Base-by-base conservation (phyloP, 2,888 invertebrate species). In the Acleris holmiana region DNA sequence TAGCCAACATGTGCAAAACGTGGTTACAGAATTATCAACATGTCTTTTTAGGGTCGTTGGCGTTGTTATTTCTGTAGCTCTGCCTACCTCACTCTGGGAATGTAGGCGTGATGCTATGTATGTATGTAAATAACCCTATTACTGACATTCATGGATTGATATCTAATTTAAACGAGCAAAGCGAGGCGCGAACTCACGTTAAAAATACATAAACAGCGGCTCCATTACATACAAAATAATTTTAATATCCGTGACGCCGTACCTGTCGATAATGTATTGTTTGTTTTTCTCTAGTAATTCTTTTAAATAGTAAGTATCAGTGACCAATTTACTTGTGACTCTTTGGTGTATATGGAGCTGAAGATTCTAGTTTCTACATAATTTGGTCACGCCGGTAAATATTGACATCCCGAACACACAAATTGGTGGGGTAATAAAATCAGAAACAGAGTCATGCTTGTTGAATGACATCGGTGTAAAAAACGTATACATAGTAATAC, bases 361-460 rank as follows among this genome's bases (percentile, higher is more conserved):
- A 23, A 48, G 29, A 54, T 17, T 21, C 41, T 17, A 48, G 29
- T 49, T 29, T 13, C 58, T 17, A 23, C 19, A 4, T 55, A 46
- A 18, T 29, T 48, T 60, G 50, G 65, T 44, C 8, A 8, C 18
- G 13, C 19, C 15, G 49, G 65, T 60, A 65, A 60, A 65, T 41
- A 49, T 65, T 60, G 59, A 55, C 65, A 49, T 44, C 48, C 18
- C 21, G 65, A 54, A 60, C 60, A 60, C 54, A 65, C 55, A 19
- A 35, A 65, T 49, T 60, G 65, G 59, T 50, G 60, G 60, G 60
- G 65, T 65, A 60, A 65, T 65, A 65, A 65, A 65, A 65, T 65
- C 64, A 59, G 49, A 64, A 44, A 60, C 60, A 50, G 35, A 29
- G 65, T 65, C 65, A 60, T 54, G 65, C 60, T 60, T 54, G 44